A percentile compares a stretch with the other conserved stretches of the same genome.
phyloP scores from a whole-genome alignment of 30 jellyfish, hydroid and myxozoan genomes.

The Nemopilema nomurai region DNA sequence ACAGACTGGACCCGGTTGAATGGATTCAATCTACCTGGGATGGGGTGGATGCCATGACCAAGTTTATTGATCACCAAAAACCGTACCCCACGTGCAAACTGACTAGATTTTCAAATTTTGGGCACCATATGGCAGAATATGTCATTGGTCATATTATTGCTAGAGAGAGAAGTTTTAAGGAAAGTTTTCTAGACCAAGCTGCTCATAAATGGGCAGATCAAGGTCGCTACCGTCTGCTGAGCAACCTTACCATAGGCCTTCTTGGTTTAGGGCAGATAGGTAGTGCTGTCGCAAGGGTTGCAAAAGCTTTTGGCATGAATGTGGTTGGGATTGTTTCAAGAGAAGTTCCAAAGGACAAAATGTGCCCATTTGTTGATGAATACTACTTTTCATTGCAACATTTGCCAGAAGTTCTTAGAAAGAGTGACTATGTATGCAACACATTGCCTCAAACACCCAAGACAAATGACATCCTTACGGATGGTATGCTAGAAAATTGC shows the following conservation, averaged over 20 bases:
- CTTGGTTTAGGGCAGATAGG: conserved; percentile 95
- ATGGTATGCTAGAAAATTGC: conserved; percentile 76
- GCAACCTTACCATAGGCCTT: conserved; percentile 55
- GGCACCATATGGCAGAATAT: conserved; percentile 82
- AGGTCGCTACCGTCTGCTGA: conserved; percentile 29
- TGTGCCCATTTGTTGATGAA: conserved; percentile 45
- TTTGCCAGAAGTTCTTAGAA: conserved; percentile 54
- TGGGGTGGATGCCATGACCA: conserved; percentile 73
- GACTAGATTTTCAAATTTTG: conserved; percentile 39
- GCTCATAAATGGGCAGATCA: conserved; percentile 40
- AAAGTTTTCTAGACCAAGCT: conserved; percentile 36
- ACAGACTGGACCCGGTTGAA: conserved; percentile 27
- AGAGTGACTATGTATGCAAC: conserved; percentile 80
- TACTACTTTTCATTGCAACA: conserved; percentile 28
- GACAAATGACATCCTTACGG: conserved; percentile 54
- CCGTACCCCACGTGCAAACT: conserved; percentile 48
- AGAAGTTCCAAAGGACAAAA: background rate
- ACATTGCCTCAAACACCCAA: conserved; percentile 78
- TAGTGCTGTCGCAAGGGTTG: conserved; percentile 51
- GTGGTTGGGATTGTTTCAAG: conserved; percentile 79
- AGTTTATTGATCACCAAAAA: conserved; percentile 2
- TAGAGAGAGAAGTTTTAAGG: conserved; percentile 56
- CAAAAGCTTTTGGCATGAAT: conserved; percentile 83
- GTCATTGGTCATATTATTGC: conserved; percentile 90
- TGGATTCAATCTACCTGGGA: conserved; percentile 74